A percentile compares a stretch with the other conserved stretches of the same genome.
Conservation (phyloP, 2,888 invertebrate species). For the Drosophila lacicola region DNA sequence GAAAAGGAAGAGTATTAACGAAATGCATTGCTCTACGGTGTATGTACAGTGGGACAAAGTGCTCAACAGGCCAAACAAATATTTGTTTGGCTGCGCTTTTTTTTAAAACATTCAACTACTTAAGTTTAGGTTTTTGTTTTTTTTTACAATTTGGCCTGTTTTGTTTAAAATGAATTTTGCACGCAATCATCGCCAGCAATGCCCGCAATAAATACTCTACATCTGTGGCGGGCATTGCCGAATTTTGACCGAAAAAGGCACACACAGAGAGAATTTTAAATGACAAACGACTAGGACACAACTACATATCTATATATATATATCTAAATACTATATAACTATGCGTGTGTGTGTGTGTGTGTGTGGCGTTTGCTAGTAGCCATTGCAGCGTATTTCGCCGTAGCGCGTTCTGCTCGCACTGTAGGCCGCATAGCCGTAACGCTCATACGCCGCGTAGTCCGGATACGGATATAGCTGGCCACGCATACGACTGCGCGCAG, state of each 20-base stretch:
- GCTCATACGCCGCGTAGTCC: constrained; percentile 71
- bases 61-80: constrained; percentile 27
- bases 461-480: constrained; percentile 49
- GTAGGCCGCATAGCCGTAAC: constrained; percentile 64
- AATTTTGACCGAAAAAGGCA: constrained; percentile 82
- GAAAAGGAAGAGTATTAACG: constrained; percentile 18
- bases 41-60: constrained; percentile 76
- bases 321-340: neutral
- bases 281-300: constrained; percentile 68
- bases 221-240: constrained; percentile 55
- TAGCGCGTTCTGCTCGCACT: constrained; percentile 62
- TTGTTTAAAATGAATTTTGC: constrained; percentile 61
- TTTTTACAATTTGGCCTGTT: constrained; percentile 65
- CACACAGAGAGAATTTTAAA: constrained; percentile 79
- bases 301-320: constrained; percentile 35
- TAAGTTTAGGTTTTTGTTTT: constrained; percentile 41
- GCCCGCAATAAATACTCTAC: constrained; percentile 48
- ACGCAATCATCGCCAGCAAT: constrained; percentile 65
- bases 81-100: constrained; percentile 24
- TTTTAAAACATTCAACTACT: constrained; percentile 74
- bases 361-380: constrained; percentile 54
- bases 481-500: constrained; percentile 53
- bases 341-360: neutral
- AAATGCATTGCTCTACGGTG: constrained; percentile 65
- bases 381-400: constrained; percentile 78